Evolutionary conservation across 2,888 invertebrate species (phyloP), one percentile per base, ranked within the genome.

Genomic region (Pachycephus smyrnensis): DNA sequence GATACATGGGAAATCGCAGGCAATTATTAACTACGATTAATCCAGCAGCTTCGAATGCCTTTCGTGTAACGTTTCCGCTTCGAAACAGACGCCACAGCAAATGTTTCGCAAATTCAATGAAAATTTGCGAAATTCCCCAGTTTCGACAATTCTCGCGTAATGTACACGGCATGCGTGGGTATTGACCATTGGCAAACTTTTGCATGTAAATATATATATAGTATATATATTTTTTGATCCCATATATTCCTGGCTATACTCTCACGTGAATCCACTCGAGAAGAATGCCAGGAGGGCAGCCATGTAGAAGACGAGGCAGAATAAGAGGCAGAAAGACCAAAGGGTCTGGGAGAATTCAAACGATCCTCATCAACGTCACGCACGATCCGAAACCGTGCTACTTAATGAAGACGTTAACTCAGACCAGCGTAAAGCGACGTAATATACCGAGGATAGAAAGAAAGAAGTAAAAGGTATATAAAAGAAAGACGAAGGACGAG

Each of bases 361-460:
- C n/a, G 79, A 85, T 85, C 85, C 85, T 84, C 85, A 84, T 85
- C 85, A 86, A 86, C 84, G 84, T 85, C 85, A 83, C 82, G 84
- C 86, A 80, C 73, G 78, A 76, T 36, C 76, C 78, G 80, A 76
- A 81, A 84, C 75, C 55, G 76, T 40, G 71, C 55, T 55, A 75
- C 75, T 78, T 84, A 85, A 85, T 85, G 85, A 83, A 85, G 82
- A 85, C 80, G 85, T 85, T 85, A 80, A 79, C 84, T 85, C 82
- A 81, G 82, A 84, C 71, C 32, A 83, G 32, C 71, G 71, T 32
- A 71, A 71, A 71, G 55, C 55, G 55, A 55, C 55, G 55, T 55
- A 55, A 55, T 55, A 23, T 55, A 23, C 23, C 23, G 9, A 55
- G 55, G 1, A 55, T 23, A 55, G 9, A 23, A 55, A 6, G 9